A percentile compares a stretch with the other conserved stretches of the same genome.
phyloP scores from a whole-genome alignment of 2,113 vertebrate species.

The Pseudopipra pipra region DNA sequence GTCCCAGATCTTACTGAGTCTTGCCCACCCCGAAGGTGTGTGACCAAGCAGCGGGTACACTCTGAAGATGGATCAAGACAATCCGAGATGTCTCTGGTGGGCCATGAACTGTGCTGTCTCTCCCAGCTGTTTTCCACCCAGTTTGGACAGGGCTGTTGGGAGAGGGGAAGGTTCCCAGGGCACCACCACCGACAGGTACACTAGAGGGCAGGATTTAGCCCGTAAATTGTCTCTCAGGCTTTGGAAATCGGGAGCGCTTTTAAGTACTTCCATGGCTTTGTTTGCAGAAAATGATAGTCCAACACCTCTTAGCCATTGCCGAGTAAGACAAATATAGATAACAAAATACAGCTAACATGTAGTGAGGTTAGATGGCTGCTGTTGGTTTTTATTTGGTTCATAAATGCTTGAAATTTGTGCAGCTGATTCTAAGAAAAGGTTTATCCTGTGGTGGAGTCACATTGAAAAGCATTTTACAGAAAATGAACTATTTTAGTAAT shows the following conservation, averaged over 20 bases:
- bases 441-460: neutral
- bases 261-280: neutral
- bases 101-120: neutral
- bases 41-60: neutral
- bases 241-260: neutral
- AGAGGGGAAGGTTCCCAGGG: neutral
- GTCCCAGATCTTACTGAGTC: neutral
- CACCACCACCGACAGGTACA: neutral
- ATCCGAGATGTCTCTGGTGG: rapidly evolving
- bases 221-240: neutral
- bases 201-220: slow-evolving; percentile 53
- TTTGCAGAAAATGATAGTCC: neutral
- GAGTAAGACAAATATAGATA: neutral
- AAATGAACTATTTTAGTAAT: neutral
- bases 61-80: neutral
- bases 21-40: neutral
- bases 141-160: neutral
- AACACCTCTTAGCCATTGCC: neutral
- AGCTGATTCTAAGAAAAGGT: neutral
- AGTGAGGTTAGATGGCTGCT: neutral
- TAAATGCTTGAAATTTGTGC: neutral
- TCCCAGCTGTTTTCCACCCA: neutral
- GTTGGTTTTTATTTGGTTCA: neutral
- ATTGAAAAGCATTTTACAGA: neutral
- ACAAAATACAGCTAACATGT: neutral